Conservation (phyloP, 2,888 invertebrate species). For the Nomada goodeniana region DNA sequence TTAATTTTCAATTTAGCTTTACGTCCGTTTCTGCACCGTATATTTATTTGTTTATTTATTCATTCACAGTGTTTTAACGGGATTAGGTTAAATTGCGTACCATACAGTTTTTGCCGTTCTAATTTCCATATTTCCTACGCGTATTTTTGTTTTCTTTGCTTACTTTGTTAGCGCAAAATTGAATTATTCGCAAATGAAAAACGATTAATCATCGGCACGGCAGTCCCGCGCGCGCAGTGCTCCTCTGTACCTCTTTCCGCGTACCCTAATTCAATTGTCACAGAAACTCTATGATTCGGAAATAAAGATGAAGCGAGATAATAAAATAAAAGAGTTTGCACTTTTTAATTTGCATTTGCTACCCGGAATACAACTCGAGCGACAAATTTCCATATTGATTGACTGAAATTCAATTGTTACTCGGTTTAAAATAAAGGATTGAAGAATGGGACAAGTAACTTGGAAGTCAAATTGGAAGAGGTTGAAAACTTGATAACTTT, state of each 20-base stretch:
- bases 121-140: neutral
- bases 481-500: too few species aligned
- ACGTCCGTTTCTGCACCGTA: too few species aligned
- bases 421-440: neutral
- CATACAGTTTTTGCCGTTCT: neutral
- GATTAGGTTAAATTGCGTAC: too few species aligned
- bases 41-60: too few species aligned
- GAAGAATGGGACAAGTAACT: too few species aligned
- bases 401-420: neutral
- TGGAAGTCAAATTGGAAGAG: too few species aligned
- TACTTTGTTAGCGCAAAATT: neutral
- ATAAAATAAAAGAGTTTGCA: neutral
- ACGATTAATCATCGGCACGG: neutral
- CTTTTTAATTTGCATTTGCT: neutral
- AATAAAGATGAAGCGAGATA: neutral
- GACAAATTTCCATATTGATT: too few species aligned
- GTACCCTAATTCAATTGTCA: neutral
- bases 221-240: too few species aligned
- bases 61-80: too few species aligned
- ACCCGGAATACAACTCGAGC: neutral
- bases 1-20: too few species aligned
- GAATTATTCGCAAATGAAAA: constrained; percentile 2
- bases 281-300: too few species aligned
- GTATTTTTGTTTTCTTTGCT: neutral
- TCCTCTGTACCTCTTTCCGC: neutral